phyloP scores from a whole-genome alignment of 2,113 vertebrate genomes.

The Puntigrus tetrazona region DNA sequence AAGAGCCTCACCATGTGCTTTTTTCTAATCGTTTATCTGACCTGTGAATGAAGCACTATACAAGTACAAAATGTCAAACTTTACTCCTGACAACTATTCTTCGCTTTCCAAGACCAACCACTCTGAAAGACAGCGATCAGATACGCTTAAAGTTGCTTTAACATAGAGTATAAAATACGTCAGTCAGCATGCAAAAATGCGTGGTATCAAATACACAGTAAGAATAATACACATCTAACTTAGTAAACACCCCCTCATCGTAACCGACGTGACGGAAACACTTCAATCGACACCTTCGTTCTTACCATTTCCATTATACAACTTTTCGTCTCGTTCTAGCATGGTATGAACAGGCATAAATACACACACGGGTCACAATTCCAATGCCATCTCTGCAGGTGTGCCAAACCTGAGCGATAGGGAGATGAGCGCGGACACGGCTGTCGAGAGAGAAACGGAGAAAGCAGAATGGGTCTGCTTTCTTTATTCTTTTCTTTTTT shows the following conservation, averaged over 20 bases:
- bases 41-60: neutral
- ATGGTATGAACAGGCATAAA: neutral
- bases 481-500: conserved; percentile 13
- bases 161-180: conserved; percentile 62
- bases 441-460: conserved; percentile 33
- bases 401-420: conserved; percentile 9
- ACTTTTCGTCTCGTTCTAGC: neutral
- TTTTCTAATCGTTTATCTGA: neutral
- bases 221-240: conserved; percentile 73
- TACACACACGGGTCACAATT: neutral
- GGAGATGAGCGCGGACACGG: conserved; percentile 39
- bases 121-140: conserved; percentile 21
- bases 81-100: neutral
- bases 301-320: neutral
- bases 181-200: conserved; percentile 76
- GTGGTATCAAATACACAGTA: conserved; percentile 75
- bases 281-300: neutral
- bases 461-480: conserved; percentile 57
- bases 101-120: neutral
- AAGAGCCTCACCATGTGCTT: neutral
- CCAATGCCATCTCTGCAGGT: neutral
- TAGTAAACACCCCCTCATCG: conserved; percentile 61
- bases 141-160: conserved; percentile 56
- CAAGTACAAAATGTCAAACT: neutral
- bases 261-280: neutral